phyloP scores from a whole-genome alignment of 53 echinoderm and acorn worm species.

The Patiria pectinifera region DNA sequence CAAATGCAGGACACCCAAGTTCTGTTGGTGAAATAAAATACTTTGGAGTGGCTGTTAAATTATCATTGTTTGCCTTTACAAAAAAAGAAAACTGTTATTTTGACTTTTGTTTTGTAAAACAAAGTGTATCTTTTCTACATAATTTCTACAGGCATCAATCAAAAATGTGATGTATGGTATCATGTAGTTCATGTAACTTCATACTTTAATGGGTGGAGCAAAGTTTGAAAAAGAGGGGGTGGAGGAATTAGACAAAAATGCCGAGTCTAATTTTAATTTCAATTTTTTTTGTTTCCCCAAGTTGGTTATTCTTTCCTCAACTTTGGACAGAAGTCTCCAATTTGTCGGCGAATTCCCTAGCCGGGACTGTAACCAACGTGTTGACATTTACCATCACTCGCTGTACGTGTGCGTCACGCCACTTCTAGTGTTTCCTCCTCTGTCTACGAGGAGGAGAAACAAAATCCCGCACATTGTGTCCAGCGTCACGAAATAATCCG shows the following conservation, averaged over 20 bases:
- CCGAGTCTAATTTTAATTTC: background rate
- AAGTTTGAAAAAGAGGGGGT: background rate
- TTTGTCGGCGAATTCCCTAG: conserved; percentile 45
- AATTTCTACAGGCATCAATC: too few relatives aligned
- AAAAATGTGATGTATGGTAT: too few relatives aligned
- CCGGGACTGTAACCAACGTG: conserved; percentile 8
- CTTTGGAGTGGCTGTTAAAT: too few relatives aligned
- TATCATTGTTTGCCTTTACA: too few relatives aligned
- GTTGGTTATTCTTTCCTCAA: conserved; percentile 26
- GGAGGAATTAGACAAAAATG: background rate
- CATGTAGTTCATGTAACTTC: too few relatives aligned
- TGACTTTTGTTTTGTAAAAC: too few relatives aligned
- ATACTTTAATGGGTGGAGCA: background rate
- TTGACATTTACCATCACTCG: conserved; percentile 49
- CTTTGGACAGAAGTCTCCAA: conserved; percentile 52
- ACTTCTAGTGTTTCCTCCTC: conserved; percentile 37
- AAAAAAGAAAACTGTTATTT: too few relatives aligned
- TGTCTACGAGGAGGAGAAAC: background rate
- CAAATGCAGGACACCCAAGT: background rate
- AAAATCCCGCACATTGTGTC: background rate
- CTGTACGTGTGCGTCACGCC: conserved; percentile 14
- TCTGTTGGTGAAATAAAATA: too few relatives aligned
- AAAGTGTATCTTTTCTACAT: too few relatives aligned
- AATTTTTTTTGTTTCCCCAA: background rate
- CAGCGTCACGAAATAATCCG: conserved; percentile 5